Conservation (phyloP, 2,797 vertebrate species). For the Sternarchorhynchus goeldii region DNA sequence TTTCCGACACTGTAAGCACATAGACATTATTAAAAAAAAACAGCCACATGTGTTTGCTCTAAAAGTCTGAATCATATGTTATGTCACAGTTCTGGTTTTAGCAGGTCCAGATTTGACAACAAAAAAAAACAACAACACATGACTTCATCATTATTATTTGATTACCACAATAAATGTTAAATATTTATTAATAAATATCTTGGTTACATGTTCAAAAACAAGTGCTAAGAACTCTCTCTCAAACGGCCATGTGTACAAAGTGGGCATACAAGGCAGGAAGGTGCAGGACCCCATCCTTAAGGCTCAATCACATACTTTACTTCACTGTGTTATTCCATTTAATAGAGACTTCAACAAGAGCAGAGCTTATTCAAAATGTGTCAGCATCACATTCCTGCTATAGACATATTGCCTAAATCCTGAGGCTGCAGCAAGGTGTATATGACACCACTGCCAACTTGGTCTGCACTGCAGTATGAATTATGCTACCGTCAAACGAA, state of each 20-base stretch:
- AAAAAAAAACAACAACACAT: slow-evolving; percentile 5
- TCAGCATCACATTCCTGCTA: slow-evolving; percentile 51
- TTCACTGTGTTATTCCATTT: slow-evolving; percentile 21
- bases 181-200: not conserved
- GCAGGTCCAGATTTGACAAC: not conserved
- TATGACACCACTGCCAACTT: slow-evolving; percentile 56
- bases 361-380: slow-evolving; percentile 57
- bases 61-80: slow-evolving; percentile 5
- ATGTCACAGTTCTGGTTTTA: not conserved
- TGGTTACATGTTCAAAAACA: not conserved
- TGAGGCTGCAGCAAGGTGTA: slow-evolving; percentile 51
- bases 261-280: not conserved
- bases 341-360: slow-evolving; percentile 44
- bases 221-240: not conserved
- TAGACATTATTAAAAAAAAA: not conserved
- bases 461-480: slow-evolving; percentile 56
- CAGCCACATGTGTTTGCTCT: not conserved
- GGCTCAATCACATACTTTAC: slow-evolving; percentile 13
- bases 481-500: slow-evolving; percentile 57
- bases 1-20: not conserved
- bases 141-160: not conserved
- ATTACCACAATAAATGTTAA: not conserved
- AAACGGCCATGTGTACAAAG: not conserved
- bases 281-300: not conserved
- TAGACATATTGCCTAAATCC: slow-evolving; percentile 52